Evolutionary conservation across 1,140 invertebrate genomes (phyloP).

Genomic region (Theocolax elegans): DNA sequence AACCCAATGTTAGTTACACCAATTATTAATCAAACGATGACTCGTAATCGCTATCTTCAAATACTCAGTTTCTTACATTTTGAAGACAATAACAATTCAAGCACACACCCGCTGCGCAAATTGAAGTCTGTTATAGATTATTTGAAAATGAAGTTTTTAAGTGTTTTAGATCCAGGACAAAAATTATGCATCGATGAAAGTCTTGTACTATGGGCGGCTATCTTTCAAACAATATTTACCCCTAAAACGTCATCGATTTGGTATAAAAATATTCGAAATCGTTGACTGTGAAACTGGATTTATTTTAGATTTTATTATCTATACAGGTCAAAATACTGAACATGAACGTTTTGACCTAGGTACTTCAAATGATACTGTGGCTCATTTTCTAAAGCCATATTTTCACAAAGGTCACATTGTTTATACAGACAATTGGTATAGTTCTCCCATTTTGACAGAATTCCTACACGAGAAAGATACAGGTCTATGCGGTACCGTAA

Average conservation of each 20-base stretch:
- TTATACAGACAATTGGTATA: background rate
- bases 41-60: constrained; percentile 42
- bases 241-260: constrained; percentile 48
- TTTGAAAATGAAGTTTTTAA: constrained; percentile 43
- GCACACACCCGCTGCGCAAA: constrained; percentile 43
- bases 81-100: constrained; percentile 27
- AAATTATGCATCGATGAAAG: constrained; percentile 48
- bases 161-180: constrained; percentile 41
- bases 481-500: constrained; percentile 46
- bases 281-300: constrained; percentile 18
- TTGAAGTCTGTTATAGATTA: constrained; percentile 33
- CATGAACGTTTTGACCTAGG: constrained; percentile 4
- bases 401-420: background rate
- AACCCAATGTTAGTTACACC: constrained; percentile 45
- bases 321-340: constrained; percentile 9
- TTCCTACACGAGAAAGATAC: constrained; percentile 19
- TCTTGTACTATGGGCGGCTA: constrained; percentile 1
- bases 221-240: constrained; percentile 38
- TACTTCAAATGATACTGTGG: constrained; percentile 4
- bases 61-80: constrained; percentile 37
- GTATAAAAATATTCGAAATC: constrained; percentile 48
- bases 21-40: constrained; percentile 48
- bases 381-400: background rate
- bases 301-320: constrained; percentile 6
- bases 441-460: background rate